Evolutionary conservation across 2,113 vertebrate genomes (phyloP), one percentile per base, ranked within the genome.

Genomic region (Burhinus oedicnemus): DNA sequence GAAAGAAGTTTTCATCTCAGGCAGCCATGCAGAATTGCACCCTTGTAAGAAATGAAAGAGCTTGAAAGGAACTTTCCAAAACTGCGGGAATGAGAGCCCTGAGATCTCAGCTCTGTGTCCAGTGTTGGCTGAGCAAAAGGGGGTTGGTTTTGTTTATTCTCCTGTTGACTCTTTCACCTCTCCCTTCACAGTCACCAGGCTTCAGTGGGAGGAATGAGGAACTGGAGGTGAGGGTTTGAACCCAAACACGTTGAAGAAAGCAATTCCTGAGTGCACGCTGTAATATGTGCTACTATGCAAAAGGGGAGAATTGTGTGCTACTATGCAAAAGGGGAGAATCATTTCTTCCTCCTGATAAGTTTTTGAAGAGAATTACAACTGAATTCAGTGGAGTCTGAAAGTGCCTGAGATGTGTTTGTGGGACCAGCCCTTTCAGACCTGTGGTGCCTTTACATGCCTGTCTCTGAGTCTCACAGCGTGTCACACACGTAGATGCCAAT

Each of bases 31-130:
- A 70, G 42, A 71, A 88, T 52, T 94, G 64, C 9, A 26, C 40
- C 85, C 72, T 19, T 74, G 51, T 38, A 78, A 78, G 60, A 95
- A 92, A 74, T 81, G 29, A 70, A 86, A 83, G 42, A 62, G 55
- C 77, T 92, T 84, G 75, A 83, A 92, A 94, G 76, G 23, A 90
- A 21, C 78, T 83, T 92, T 29, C 45, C 68, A 82, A 75, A 96
- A 75, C 64, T 7, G 0, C 0, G 0, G 45, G 69, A 87, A 84
- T 87, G 76, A 87, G 72, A 91, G 72, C 65, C 55, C 64, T 83
- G 72, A 64, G 80, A 92, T 81, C 64, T 81, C 72, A 71, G 52
- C 61, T 57, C 91, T 92, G 45, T 60, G 91, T 60, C 32, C 51
- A 51, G 20, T 18, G n/a, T 58, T 77, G 85, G 60, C 47, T 5